phyloP scores from a whole-genome alignment of 2,113 vertebrate species.

The Python bivittatus region DNA sequence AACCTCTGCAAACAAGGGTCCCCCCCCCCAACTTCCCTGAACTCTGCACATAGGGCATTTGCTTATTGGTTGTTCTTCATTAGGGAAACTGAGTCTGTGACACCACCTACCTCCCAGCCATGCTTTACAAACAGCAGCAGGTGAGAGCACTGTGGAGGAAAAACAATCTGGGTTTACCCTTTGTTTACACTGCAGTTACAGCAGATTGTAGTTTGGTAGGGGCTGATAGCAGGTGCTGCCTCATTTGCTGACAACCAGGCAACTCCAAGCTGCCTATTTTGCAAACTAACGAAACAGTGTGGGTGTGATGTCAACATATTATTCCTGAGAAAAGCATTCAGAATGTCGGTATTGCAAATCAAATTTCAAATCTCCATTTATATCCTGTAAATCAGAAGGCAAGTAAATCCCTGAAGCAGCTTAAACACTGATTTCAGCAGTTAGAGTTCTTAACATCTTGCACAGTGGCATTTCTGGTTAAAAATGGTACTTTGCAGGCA shows the following conservation, averaged over 20 bases:
- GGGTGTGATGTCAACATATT: background rate
- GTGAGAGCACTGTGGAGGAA: background rate
- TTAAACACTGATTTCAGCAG: slow-evolving; percentile 11
- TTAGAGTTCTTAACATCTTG: slow-evolving; percentile 22
- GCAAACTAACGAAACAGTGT: slow-evolving; percentile 8
- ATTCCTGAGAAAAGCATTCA: slow-evolving; percentile 2
- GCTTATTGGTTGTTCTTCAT: background rate
- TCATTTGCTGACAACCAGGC: background rate
- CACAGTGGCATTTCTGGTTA: slow-evolving; percentile 18
- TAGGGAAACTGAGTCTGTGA: background rate
- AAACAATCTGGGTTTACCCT: background rate
- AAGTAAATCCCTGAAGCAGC: background rate
- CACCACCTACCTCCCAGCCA: background rate
- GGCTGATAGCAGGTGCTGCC: background rate
- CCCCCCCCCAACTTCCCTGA: background rate
- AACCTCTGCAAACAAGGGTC: background rate
- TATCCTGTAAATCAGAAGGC: slow-evolving; percentile 18
- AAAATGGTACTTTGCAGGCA: slow-evolving; percentile 47
- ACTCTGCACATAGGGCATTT: background rate
- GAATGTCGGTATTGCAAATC: slow-evolving; percentile 12
- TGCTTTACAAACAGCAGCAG: background rate
- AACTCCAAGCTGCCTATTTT: background rate
- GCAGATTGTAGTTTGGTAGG: background rate
- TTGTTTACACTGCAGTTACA: background rate
- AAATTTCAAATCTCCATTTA: slow-evolving; percentile 24